These are phyloP conservation scores for Passerculus sandwichensis DNA, from an alignment of 2,797 vertebrate species.

Conservation along the genomic window DNA sequence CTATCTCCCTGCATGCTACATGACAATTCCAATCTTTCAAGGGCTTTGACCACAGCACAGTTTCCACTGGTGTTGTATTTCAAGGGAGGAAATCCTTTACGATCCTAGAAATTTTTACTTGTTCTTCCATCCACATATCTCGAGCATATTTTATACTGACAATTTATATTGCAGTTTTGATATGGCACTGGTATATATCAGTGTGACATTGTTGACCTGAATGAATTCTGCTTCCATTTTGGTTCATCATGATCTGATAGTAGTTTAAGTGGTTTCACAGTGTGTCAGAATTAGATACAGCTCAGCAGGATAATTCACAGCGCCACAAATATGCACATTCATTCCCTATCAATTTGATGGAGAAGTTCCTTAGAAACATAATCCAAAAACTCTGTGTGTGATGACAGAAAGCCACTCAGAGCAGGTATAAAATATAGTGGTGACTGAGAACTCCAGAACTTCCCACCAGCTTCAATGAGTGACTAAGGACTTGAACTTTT, in stretches of 20 bases:
- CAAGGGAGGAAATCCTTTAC: neutral
- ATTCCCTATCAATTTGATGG: neutral
- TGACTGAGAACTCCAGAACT: neutral
- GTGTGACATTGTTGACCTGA: neutral
- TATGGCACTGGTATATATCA: neutral
- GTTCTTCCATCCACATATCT: neutral
- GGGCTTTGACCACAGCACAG: neutral
- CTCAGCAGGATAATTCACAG: neutral
- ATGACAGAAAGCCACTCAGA: neutral
- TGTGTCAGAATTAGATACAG: neutral
- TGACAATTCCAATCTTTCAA: neutral
- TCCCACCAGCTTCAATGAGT: neutral
- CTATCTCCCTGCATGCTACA: neutral
- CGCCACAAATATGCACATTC: neutral
- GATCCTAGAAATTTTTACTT: neutral
- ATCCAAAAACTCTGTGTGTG: neutral
- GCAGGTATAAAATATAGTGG: neutral
- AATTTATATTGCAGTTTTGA: neutral
- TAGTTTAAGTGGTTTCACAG: neutral
- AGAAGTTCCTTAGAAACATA: neutral
- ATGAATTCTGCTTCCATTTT: neutral
- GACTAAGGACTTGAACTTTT: neutral
- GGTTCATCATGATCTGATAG: neutral
- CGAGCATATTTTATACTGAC: rapidly evolving
- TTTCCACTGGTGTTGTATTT: neutral